Evolutionary conservation across 2,113 vertebrate species (phyloP), one percentile per base, ranked within the genome.

Genomic region (Xerus inauris): DNA sequence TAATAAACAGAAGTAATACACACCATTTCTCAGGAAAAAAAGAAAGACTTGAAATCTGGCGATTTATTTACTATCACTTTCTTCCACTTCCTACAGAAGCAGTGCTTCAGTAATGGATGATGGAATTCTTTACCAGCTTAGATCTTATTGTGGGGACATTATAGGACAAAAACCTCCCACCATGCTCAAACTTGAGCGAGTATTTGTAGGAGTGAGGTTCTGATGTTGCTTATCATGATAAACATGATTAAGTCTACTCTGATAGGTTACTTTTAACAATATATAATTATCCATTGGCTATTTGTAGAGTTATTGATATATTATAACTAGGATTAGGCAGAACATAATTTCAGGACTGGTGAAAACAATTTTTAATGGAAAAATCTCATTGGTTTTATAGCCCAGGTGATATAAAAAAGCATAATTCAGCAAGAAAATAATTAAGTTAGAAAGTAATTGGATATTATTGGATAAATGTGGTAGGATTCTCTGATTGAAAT

Each of bases 91-190:
- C 32, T 59, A 13, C 17, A 93, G 38, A 71, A 80, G 6, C 1
- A 93, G 11, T 45, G 35, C 6, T 51, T 85, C 85, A 30, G 3
- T 38, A 47, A 62, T 38, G 51, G 35, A 49, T 26, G 8, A 35
- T 59, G 24, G 17, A 6, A 6, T 19, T 57, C 22, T 86, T n/a
- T 11, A 24, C 28, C 4, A 42, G 0, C 17, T 72, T 71, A 16
- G 17, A 71, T 71, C 24, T 47, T 69, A 20, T 30, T 54, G 35
- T 72, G 40, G 79, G 1, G 5, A 69, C 42, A 62, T 28, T 28
- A 77, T 0, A 11, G 30, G 16, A 69, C 22, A n/a, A 17, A 59
- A 72, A 0, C 5, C 17, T 49, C 32, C 8, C 49, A 0, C 12
- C 38, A 72, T 14, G 40, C 12, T 3, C 35, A 49, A 59, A 71